Percentiles rank a stretch among this genome's conserved stretches.
phyloP scores from a whole-genome alignment of 2,113 vertebrate genomes.

The Phyllostomus hastatus region DNA sequence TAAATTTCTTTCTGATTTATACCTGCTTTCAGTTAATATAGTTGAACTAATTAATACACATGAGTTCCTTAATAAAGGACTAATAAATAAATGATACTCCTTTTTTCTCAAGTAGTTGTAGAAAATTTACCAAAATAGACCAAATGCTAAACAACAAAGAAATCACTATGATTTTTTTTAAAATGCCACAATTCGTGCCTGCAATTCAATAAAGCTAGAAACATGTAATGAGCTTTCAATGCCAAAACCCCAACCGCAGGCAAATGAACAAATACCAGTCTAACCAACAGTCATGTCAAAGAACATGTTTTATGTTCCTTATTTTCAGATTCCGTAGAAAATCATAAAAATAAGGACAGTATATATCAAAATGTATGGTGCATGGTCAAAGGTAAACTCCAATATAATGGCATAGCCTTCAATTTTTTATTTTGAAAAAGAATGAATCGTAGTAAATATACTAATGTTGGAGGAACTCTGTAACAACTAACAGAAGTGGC shows the following conservation, averaged over 20 bases:
- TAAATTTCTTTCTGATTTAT: not conserved
- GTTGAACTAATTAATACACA: not conserved
- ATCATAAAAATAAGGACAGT: not conserved
- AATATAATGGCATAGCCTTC: not conserved
- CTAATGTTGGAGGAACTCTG: not conserved
- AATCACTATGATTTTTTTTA: not conserved
- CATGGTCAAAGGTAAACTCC: not conserved
- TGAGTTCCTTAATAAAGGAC: not conserved
- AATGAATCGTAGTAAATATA: not conserved
- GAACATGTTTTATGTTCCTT: not conserved
- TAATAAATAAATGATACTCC: not conserved
- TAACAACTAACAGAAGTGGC: not conserved
- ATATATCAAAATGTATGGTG: not conserved
- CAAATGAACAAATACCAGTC: not conserved
- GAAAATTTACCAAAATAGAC: constrained; percentile 9
- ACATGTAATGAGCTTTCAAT: not conserved
- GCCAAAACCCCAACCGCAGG: not conserved
- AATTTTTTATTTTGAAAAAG: not conserved
- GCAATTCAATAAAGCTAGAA: not conserved
- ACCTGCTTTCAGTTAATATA: not conserved
- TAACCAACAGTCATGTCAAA: not conserved
- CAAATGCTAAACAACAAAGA: not conserved
- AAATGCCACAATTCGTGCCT: not conserved
- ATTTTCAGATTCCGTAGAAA: constrained; percentile 25
- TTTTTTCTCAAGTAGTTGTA: not conserved